These are phyloP conservation scores for Synanthedon andrenaeformis DNA, from an alignment of 2,888 invertebrate genomes.

Conservation along the genomic window DNA sequence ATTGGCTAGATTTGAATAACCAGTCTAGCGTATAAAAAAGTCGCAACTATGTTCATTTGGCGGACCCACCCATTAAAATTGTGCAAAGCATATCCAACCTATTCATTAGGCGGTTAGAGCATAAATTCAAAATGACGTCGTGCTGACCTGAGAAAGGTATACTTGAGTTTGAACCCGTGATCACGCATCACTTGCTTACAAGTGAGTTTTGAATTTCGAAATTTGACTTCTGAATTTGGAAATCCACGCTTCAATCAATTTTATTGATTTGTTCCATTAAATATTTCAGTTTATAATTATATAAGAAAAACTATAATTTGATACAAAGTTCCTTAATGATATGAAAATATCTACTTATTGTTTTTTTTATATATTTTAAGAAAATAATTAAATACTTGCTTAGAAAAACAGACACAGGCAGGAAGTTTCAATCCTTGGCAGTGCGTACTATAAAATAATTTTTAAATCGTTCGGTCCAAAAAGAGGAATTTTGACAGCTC, in stretches of 20 bases:
- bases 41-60: slow-evolving; percentile 63
- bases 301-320: not conserved
- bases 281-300: too few species aligned
- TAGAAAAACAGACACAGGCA: too few species aligned
- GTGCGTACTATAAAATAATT: too few species aligned
- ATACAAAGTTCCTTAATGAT: not conserved
- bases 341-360: not conserved
- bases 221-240: slow-evolving; percentile 22
- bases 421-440: too few species aligned
- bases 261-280: too few species aligned
- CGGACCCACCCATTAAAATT: not conserved
- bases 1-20: slow-evolving; percentile 63
- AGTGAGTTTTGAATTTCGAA: slow-evolving; percentile 43
- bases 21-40: slow-evolving; percentile 31
- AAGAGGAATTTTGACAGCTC: too few species aligned
- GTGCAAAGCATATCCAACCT: not conserved
- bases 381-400: too few species aligned
- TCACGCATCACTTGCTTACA: slow-evolving; percentile 56
- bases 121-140: not conserved
- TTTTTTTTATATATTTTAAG: not conserved
- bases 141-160: slow-evolving; percentile 21
- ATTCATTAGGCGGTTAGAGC: not conserved
- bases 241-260: slow-evolving; percentile 8
- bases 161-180: slow-evolving; percentile 49
- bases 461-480: too few species aligned